These are phyloP conservation scores for Anabas testudineus DNA, from an alignment of 2,797 vertebrate species.

Conservation along the genomic window DNA sequence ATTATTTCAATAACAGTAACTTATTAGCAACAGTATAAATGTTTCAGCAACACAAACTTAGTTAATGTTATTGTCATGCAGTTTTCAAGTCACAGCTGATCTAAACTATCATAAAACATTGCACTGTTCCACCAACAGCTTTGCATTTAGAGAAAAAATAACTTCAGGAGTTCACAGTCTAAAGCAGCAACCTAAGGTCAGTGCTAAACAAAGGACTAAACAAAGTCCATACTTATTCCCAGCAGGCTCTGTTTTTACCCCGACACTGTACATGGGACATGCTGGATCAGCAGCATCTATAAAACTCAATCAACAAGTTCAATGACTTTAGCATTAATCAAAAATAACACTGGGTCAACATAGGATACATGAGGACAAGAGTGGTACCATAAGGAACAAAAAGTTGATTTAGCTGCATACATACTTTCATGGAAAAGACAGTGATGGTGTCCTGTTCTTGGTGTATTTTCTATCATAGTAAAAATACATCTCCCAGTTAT, in stretches of 20 bases:
- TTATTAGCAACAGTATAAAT: too few species aligned
- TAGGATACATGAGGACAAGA: slow-evolving; percentile 10
- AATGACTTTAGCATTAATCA: slow-evolving; percentile 51
- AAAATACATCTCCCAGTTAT: background rate
- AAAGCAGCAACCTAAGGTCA: slow-evolving; percentile 28
- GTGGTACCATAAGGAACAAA: slow-evolving; percentile 9
- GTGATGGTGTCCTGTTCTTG: background rate
- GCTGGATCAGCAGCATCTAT: slow-evolving; percentile 65
- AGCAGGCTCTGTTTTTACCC: slow-evolving; percentile 25
- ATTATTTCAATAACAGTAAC: slow-evolving; percentile 16
- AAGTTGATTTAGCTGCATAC: slow-evolving; percentile 1
- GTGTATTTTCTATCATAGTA: slow-evolving; percentile 6
- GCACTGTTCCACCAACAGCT: slow-evolving; percentile 14
- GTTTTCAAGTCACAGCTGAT: slow-evolving; percentile 14
- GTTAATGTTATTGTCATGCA: background rate
- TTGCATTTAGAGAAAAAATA: slow-evolving; percentile 18
- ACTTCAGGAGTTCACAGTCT: background rate
- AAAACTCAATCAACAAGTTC: slow-evolving; percentile 67
- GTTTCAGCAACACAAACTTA: slow-evolving; percentile 18
- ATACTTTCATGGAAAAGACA: slow-evolving; percentile 4
- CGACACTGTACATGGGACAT: slow-evolving; percentile 48
- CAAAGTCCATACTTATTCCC: slow-evolving; percentile 45
- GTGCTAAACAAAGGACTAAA: slow-evolving; percentile 36
- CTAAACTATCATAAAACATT: slow-evolving; percentile 1
- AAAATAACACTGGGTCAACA: slow-evolving; percentile 32